Base-by-base conservation (phyloP, 2,113 vertebrate genomes). In the Salminus brasiliensis region DNA sequence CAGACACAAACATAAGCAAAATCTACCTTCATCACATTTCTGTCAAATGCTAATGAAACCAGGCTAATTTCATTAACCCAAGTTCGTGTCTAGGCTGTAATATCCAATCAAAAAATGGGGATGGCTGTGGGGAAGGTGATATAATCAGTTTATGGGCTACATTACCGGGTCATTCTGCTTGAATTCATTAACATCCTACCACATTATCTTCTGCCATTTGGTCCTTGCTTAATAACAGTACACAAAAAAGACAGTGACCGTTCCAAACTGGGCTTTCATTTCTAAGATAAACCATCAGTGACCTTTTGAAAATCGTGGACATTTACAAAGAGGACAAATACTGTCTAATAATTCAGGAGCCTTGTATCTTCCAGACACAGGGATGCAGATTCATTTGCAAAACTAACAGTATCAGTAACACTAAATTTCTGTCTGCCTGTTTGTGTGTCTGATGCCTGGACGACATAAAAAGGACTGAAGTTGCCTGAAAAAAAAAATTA, bases 221-320 rank as follows among this genome's bases (percentile, higher is more conserved):
- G 49, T n/a, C 45, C 49, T n/a, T 23, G 32, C 25, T 66, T 66
- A 66, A 34, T 66, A 76, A 76, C 43, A 53, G 49, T 34, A 43
- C 13, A 66, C 43, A 66, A 66, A 47, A 55, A 52, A 21, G 29
- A 74, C 62, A 41, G 32, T 45, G 55, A 74, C 12, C 60, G 25
- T 21, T 45, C 10, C 4, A 53, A 43, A 4, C 11, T 23, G 27
- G 52, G 15, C 18, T 39, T 74, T 72, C 16, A 52, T 53, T 72
- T 72, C n/a, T 18, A 34, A 39, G 34, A 52, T 21, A 32, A 52
- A 55, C 30, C 21, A 47, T 53, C 29, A 25, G 11, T 49, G 27
- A 71, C 13, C 45, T 72, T 55, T 34, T 29, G 21, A 8, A 3
- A 15, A 53, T 23, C n/a, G 45, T 49, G 45, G 13, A 18, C 45